A percentile compares a stretch with the other conserved stretches of the same genome.
Conservation (phyloP, 2,113 vertebrate species). For the Forbesichthys agassizii region DNA sequence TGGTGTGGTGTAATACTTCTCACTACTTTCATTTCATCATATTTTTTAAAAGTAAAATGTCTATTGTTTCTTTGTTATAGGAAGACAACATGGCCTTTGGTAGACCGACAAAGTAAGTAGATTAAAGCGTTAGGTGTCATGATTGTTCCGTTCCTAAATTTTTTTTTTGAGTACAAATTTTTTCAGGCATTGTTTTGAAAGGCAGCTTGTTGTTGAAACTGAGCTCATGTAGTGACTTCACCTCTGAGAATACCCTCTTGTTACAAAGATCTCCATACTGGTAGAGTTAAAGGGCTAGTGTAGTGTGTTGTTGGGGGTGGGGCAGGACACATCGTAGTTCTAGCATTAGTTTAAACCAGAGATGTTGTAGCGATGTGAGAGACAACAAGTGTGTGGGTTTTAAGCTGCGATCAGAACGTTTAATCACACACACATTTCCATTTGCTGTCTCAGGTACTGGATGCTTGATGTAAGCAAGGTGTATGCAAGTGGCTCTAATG, state of each 20-base stretch:
- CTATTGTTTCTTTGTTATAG: slow-evolving; percentile 64
- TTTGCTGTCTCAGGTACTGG: slow-evolving; percentile 84
- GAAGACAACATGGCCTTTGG: slow-evolving; percentile 99
- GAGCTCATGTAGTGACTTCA: neutral
- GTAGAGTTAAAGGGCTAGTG: no score
- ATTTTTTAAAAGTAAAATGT: neutral
- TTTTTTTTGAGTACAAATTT: neutral
- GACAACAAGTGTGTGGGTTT: neutral
- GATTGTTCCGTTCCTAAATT: neutral
- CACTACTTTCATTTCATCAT: neutral
- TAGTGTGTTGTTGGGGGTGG: neutral
- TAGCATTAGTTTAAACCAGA: no score
- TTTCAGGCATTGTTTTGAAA: neutral
- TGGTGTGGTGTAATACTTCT: neutral
- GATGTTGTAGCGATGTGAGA: no score
- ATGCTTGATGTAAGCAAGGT: slow-evolving; percentile 91
- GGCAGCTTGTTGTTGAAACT: neutral
- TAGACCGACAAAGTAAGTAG: slow-evolving; percentile 94
- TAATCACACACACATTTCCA: no score
- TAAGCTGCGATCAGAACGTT: neutral
- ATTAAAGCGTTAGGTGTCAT: neutral
- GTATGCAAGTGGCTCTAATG: slow-evolving; percentile 78
- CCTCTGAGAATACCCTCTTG: neutral
- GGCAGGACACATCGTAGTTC: no score
- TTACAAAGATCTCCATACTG: no score